Percentiles rank a stretch among this genome's conserved stretches.
Conservation (phyloP, 2,113 vertebrate genomes). For the Nothobranchius furzeri region DNA sequence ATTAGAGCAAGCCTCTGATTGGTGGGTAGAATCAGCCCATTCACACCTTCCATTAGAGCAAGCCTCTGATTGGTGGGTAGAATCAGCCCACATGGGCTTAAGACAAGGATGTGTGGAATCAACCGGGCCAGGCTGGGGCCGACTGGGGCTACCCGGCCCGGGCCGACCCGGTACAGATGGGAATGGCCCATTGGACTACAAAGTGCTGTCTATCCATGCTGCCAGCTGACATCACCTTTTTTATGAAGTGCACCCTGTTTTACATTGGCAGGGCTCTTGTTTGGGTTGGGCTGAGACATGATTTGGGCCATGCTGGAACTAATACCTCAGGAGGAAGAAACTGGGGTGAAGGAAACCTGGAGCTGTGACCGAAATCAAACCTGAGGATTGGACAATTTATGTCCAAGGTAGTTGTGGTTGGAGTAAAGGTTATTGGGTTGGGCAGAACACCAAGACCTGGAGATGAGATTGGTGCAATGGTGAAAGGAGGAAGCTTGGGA, state of each 20-base stretch:
- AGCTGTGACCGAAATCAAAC: slow-evolving; percentile 41
- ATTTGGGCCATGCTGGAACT: slow-evolving; percentile 35
- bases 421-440: slow-evolving; percentile 41
- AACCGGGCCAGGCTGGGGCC: too few relatives aligned
- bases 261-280: slow-evolving; percentile 53
- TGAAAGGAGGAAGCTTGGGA: not conserved
- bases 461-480: slow-evolving; percentile 40
- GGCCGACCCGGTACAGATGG: too few relatives aligned
- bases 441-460: slow-evolving; percentile 27
- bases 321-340: slow-evolving; percentile 43
- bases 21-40: too few relatives aligned
- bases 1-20: too few relatives aligned
- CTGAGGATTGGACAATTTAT: slow-evolving; percentile 27
- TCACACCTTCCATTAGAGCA: too few relatives aligned
- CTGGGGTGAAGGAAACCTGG: slow-evolving; percentile 36
- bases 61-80: too few relatives aligned
- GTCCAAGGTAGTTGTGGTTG: slow-evolving; percentile 25
- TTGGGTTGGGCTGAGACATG: slow-evolving; percentile 44
- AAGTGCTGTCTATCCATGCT: slow-evolving; percentile 57
- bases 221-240: slow-evolving; percentile 65
- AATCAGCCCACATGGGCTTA: too few relatives aligned
- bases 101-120: too few relatives aligned
- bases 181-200: too few relatives aligned
- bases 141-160: too few relatives aligned
- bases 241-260: slow-evolving; percentile 70